Evolutionary conservation across 2,113 vertebrate species (phyloP).

Genomic region (Sclerurus mexicanus): DNA sequence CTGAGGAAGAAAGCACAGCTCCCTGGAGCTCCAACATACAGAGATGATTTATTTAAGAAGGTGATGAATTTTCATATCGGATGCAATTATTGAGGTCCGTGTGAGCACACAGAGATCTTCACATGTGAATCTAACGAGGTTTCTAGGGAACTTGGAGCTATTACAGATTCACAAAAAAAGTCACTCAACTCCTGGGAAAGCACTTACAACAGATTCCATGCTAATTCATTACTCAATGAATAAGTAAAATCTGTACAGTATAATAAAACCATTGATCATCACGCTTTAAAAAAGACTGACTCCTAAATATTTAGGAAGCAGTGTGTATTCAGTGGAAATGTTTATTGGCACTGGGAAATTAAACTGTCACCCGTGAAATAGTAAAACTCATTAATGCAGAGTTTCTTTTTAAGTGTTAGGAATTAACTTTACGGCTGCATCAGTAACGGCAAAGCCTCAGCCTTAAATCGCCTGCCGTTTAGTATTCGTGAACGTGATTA

Average conservation of each 20-base stretch:
- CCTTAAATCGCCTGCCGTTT: constrained; percentile 49
- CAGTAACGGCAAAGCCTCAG: constrained; percentile 21
- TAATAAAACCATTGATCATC: constrained; percentile 59
- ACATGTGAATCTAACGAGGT: background rate
- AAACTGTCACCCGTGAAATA: constrained; percentile 71
- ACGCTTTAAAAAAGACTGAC: constrained; percentile 51
- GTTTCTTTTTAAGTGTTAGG: constrained; percentile 65
- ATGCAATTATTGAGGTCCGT: background rate
- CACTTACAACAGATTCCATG: constrained; percentile 26
- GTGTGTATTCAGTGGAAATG: constrained; percentile 38
- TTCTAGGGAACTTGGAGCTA: constrained; percentile 17
- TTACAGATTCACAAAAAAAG: constrained; percentile 27
- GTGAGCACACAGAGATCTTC: background rate
- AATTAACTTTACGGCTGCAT: constrained; percentile 62
- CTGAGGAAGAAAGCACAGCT: background rate
- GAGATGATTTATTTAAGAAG: constrained; percentile 33
- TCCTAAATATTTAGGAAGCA: constrained; percentile 69
- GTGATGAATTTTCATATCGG: constrained; percentile 25
- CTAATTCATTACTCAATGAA: constrained; percentile 56
- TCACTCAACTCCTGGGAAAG: constrained; percentile 19
- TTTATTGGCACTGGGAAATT: constrained; percentile 67
- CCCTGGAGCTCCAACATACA: background rate
- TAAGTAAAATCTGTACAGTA: constrained; percentile 55
- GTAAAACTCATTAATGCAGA: constrained; percentile 68
- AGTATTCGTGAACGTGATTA: constrained; percentile 39